Conservation (phyloP, 2,888 invertebrate species). For the Eristalis intricaria region DNA sequence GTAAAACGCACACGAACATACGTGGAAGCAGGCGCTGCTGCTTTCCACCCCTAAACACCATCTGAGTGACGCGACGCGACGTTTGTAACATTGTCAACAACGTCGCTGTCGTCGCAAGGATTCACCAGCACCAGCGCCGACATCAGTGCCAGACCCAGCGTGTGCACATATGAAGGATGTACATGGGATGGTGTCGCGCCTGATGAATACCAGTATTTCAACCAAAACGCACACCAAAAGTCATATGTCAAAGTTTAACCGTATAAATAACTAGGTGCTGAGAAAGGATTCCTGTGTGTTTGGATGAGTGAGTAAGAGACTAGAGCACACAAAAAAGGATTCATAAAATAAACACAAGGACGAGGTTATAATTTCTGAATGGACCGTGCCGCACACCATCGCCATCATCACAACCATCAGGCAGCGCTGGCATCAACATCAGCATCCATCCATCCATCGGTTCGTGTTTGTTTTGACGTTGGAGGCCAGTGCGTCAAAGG, state of each 20-base stretch:
- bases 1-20: not conserved
- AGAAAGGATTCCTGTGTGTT: constrained; percentile 33
- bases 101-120: constrained; percentile 34
- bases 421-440: not conserved
- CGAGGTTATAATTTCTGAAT: constrained; percentile 65
- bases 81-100: constrained; percentile 50
- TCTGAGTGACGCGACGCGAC: constrained; percentile 27
- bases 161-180: constrained; percentile 38
- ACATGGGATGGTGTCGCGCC: constrained; percentile 49
- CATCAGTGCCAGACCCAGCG: not conserved
- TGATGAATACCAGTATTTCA: constrained; percentile 66
- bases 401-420: not conserved
- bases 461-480: constrained; percentile 44
- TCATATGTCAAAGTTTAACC: constrained; percentile 70
- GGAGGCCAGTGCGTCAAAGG: constrained; percentile 59
- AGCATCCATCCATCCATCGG: not conserved
- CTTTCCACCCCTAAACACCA: not conserved
- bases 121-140: not conserved
- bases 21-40: not conserved
- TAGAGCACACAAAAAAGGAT: constrained; percentile 51
- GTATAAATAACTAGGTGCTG: constrained; percentile 63
- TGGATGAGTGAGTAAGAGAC: not conserved
- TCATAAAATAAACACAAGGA: constrained; percentile 68
- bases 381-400: constrained; percentile 28
- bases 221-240: constrained; percentile 69